Evolutionary conservation across 2,888 invertebrate species (phyloP).

Genomic region (Caenorhabditis drosophilae): DNA sequence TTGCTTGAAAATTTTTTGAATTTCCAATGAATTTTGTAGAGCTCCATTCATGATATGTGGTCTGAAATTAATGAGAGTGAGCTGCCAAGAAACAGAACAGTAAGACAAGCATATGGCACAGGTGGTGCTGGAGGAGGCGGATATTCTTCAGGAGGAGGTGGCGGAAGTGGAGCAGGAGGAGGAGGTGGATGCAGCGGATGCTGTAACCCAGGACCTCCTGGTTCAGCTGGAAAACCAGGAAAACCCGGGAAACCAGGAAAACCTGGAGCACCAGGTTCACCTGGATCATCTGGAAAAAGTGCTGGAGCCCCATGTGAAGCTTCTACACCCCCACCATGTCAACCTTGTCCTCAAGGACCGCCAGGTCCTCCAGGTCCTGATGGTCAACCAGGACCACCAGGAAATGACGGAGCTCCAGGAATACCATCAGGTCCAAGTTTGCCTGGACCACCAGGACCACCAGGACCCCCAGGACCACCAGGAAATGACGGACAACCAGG

Average conservation of each 20-base stretch:
- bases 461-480: constrained; percentile 16
- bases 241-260: constrained; percentile 39
- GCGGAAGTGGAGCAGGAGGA: constrained; percentile 3
- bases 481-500: constrained; percentile 37
- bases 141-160: constrained; percentile 4
- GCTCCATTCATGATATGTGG: constrained; percentile 37
- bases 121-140: constrained; percentile 20
- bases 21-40: constrained; percentile 6
- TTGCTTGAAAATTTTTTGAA: constrained; percentile 1
- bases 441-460: constrained; percentile 12
- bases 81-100: constrained; percentile 23
- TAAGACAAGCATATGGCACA: constrained; percentile 29
- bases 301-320: constrained; percentile 29
- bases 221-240: constrained; percentile 28
- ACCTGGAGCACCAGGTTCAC: constrained; percentile 37
- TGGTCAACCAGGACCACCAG: constrained; percentile 37
- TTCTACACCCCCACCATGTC: constrained; percentile 6
- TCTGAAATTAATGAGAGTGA: constrained; percentile 25
- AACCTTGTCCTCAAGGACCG: constrained; percentile 29
- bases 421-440: constrained; percentile 48
- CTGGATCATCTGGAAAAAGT: constrained; percentile 31
- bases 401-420: constrained; percentile 35
- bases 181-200: constrained; percentile 29
- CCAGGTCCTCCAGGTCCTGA: constrained; percentile 40
- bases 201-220: constrained; percentile 45